Conservation (phyloP, 2,888 invertebrate species). For the Litoditis marina region DNA sequence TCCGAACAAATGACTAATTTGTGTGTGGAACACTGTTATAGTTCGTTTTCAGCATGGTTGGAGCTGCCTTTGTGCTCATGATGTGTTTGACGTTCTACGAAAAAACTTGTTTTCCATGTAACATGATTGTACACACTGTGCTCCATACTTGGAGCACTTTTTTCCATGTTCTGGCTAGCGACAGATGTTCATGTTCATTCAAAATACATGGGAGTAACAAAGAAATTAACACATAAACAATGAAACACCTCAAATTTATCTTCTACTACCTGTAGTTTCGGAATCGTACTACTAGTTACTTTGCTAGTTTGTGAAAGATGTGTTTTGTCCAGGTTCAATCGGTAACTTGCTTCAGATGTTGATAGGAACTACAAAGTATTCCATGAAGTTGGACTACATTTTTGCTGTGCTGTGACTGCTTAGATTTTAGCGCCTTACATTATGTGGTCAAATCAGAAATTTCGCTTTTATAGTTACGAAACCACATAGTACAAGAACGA, state of each 20-base stretch:
- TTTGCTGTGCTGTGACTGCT: conserved; percentile 27
- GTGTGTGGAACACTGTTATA: too few relatives aligned
- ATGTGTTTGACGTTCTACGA: conserved; percentile 29
- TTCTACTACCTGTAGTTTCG: too few relatives aligned
- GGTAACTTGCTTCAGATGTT: conserved; percentile 20
- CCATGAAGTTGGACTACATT: conserved; percentile 28
- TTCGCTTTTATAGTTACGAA: too few relatives aligned
- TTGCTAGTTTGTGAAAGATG: too few relatives aligned
- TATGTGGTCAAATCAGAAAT: too few relatives aligned
- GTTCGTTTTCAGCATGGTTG: conserved; percentile 23
- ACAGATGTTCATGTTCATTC: conserved; percentile 39
- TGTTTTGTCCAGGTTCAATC: too few relatives aligned
- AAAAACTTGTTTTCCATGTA: conserved; percentile 18
- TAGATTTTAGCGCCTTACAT: too few relatives aligned
- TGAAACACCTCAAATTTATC: too few relatives aligned
- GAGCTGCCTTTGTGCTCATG: conserved; percentile 25
- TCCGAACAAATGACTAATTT: too few relatives aligned
- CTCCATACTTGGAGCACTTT: conserved; percentile 66
- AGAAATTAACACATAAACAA: too few relatives aligned
- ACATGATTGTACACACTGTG: conserved; percentile 64
- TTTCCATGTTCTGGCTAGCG: conserved; percentile 63
- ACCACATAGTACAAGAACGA: too few relatives aligned
- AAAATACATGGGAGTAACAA: not conserved
- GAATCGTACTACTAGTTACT: too few relatives aligned
- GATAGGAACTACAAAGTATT: conserved; percentile 26